Base-by-base conservation (phyloP, 2,888 invertebrate species). In the Synanthedon vespiformis region DNA sequence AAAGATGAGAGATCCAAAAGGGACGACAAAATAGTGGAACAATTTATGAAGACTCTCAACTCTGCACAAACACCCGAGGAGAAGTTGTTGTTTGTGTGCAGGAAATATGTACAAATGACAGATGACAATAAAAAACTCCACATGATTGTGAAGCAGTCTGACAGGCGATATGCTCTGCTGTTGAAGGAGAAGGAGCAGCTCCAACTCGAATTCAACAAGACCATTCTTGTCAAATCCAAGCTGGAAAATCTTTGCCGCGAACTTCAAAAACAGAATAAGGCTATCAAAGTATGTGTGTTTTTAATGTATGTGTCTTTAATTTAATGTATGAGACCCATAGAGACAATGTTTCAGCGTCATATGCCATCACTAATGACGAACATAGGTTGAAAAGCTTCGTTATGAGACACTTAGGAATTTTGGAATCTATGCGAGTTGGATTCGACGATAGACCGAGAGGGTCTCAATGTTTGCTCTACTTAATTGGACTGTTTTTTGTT, bases 161-260 rank as follows among this genome's bases (percentile, higher is more conserved):
- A 92, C 57, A 92, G 90, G 56, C 88, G 90, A 53, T 79, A 89
- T 55, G 81, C 88, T 16, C 67, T 90, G 57, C 70, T 92, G 16
- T 79, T 90, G 49, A 91, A 92, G 59, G 96, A 96, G 67, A 95
- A 94, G 63, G 95, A 96, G 60, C 92, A 93, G 61, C 74, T 94
- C 50, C 94, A 95, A 68, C 88, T 92, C 51, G 97, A 97, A 67
- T 91, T 93, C 57, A 94, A 94, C 61, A 96, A 95, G 79, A 92
- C 92, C 51, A 89, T 96, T 52, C 89, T 96, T 50, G 91, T 95
- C 50, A 92, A 94, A 59, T 93, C 94, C 27, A 93, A 95, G 68
- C 81, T 98, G 61, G 97, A 98, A 75, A 94, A 93, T 70, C 88
- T 98, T 4, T 98, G 98, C 71, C 86, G 98, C 10, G 97, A 98